Conservation (phyloP, 2,888 invertebrate genomes). For the Panorpa germanica region DNA sequence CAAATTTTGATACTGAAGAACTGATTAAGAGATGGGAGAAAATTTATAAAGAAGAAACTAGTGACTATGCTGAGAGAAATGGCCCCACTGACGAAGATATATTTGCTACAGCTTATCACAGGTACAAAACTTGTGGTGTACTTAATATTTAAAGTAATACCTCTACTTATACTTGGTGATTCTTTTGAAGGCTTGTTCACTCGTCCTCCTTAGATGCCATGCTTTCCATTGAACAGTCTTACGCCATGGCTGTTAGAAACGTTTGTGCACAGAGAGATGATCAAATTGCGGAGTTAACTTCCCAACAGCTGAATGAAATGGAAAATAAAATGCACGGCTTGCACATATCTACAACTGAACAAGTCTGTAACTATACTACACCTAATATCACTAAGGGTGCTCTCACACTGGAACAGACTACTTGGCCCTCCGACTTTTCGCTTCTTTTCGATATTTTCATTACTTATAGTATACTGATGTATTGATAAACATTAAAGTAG, state of each 20-base stretch:
- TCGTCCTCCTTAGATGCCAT: slow-evolving; percentile 77
- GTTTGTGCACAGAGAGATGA: slow-evolving; percentile 53
- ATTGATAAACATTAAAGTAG: no score
- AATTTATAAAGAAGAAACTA: slow-evolving; percentile 61
- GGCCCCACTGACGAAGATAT: slow-evolving; percentile 67
- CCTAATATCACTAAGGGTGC: no score
- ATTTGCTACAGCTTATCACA: slow-evolving; percentile 31
- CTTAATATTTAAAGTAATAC: neutral
- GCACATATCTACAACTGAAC: slow-evolving; percentile 59
- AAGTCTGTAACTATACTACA: no score
- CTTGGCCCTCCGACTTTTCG: no score
- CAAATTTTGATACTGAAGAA: slow-evolving; percentile 49
- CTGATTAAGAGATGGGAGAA: slow-evolving; percentile 65
- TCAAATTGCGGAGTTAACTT: slow-evolving; percentile 47
- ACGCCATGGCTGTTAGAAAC: slow-evolving; percentile 60
- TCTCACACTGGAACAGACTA: no score
- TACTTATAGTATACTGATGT: no score
- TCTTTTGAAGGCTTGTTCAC: slow-evolving; percentile 38
- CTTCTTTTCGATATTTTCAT: no score
- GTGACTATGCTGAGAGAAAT: slow-evolving; percentile 65
- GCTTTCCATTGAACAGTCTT: slow-evolving; percentile 71
- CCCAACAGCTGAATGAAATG: slow-evolving; percentile 79
- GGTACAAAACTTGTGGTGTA: slow-evolving; percentile 11
- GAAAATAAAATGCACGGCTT: slow-evolving; percentile 62
- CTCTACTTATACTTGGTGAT: neutral